These are phyloP conservation scores for Gyrodactylus bullatarudis DNA, from an alignment of 1,140 invertebrate genomes.

Conservation along the genomic window DNA sequence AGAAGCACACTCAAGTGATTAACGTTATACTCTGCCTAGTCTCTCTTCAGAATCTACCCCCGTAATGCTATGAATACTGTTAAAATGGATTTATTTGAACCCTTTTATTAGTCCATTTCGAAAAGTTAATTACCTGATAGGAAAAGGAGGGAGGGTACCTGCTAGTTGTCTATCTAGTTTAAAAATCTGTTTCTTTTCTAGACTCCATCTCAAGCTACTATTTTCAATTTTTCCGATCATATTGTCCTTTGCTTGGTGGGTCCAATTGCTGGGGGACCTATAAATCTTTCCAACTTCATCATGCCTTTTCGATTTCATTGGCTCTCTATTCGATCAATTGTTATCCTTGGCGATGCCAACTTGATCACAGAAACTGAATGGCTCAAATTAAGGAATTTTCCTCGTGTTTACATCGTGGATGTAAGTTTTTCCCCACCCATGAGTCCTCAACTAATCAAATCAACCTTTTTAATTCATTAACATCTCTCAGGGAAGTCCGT, in stretches of 20 bases:
- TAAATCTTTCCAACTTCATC: neutral
- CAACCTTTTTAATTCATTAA: neutral
- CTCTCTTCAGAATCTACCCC: too few species aligned
- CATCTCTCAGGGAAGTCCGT: neutral
- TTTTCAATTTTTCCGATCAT: conserved; percentile 1
- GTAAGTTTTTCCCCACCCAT: too few species aligned
- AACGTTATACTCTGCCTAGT: too few species aligned
- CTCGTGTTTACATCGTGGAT: neutral
- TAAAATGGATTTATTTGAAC: too few species aligned
- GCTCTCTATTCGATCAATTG: neutral
- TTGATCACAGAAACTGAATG: neutral
- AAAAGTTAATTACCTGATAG: too few species aligned
- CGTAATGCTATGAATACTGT: too few species aligned
- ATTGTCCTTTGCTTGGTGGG: conserved; percentile 1
- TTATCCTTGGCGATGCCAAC: neutral
- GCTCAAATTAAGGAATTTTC: conserved; percentile 1
- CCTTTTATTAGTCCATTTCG: too few species aligned
- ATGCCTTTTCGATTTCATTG: conserved; percentile 1
- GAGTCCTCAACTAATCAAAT: neutral
- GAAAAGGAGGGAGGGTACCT: too few species aligned
- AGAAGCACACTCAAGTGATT: too few species aligned
- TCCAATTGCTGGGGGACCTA: neutral
- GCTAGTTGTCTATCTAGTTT: too few species aligned
- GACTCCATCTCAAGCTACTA: neutral
- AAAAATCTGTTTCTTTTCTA: too few species aligned